Base-by-base conservation (phyloP, 2,113 vertebrate species). In the Rhea americana region DNA sequence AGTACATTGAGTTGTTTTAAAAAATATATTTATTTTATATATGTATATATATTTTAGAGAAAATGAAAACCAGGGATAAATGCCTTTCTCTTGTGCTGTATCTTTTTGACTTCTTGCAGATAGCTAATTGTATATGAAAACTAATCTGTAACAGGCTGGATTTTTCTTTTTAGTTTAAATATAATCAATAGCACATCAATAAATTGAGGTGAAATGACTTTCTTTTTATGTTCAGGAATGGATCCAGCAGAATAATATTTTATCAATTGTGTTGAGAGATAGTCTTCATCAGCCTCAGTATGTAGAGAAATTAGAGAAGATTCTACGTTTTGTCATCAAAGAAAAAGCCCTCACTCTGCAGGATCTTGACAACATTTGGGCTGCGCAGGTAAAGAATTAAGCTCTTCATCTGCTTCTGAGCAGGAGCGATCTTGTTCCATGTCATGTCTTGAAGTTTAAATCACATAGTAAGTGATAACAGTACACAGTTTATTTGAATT, bases 281-380 rank as follows among this genome's bases (percentile, higher is more conserved):
- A 99, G 99, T 97, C 98, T 99, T 96, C 99, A 99, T 97, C 99
- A 99, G 93, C 99, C 99, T 24, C 99, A 99, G n/a, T 99, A 99
- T 84, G 99, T 99, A 48, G 99, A 99, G 97, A 99, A 99, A 91
- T 98, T 99, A 89, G 99, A 99, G 97, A 99, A 99, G 97, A 99
- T 99, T 95, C 99, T 99, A 93, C 99, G 99, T 84, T 99, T 99
- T 90, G 99, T 99, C 92, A 99, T 99, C 96, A 99, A 99, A 97
- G 99, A 99, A 95, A 99, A 99, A 95, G 99, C 99, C 67, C 98
- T 99, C 88, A 99, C 99, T 72, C 98, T 99, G 94, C 99, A 99
- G 95, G 99, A 99, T 97, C 98, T 99, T 96, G 99, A 99, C 97
- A 99, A 99, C 96, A 99, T 99, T 97, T 99, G 99, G 99, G 99